Evolutionary conservation across 2,888 invertebrate genomes (phyloP).

Genomic region (Heliconius cydno): DNA sequence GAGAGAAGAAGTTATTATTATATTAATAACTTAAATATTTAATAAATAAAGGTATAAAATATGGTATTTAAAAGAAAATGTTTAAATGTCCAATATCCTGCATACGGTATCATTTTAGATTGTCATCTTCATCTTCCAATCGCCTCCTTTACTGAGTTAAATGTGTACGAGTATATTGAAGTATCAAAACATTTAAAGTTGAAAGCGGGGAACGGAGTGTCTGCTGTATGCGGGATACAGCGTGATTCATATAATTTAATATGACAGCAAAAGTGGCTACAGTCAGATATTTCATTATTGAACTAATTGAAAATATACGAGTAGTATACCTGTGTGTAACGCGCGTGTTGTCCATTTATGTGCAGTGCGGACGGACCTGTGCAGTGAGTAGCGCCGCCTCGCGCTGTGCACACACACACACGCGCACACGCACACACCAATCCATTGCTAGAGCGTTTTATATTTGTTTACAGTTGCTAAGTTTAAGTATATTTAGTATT

Average conservation of each 20-base stretch:
- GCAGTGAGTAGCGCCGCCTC: conserved; percentile 68
- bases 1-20: background rate
- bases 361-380: conserved; percentile 78
- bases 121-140: background rate
- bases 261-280: background rate
- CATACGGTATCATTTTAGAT: background rate
- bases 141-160: background rate
- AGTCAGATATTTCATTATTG: background rate
- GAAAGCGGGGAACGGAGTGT: no score
- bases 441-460: background rate
- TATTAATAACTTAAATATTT: no score
- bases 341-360: conserved; percentile 58
- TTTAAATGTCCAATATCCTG: background rate
- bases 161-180: background rate
- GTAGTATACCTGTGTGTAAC: conserved; percentile 11
- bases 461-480: conserved; percentile 13
- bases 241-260: background rate
- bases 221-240: no score
- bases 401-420: conserved; percentile 9
- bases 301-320: background rate
- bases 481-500: background rate
- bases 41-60: no score
- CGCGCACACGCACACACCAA: conserved; percentile 42
- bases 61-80: background rate
- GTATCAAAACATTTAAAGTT: background rate